Base-by-base conservation (phyloP, 1,140 invertebrate species). In the Zophobas morio region DNA sequence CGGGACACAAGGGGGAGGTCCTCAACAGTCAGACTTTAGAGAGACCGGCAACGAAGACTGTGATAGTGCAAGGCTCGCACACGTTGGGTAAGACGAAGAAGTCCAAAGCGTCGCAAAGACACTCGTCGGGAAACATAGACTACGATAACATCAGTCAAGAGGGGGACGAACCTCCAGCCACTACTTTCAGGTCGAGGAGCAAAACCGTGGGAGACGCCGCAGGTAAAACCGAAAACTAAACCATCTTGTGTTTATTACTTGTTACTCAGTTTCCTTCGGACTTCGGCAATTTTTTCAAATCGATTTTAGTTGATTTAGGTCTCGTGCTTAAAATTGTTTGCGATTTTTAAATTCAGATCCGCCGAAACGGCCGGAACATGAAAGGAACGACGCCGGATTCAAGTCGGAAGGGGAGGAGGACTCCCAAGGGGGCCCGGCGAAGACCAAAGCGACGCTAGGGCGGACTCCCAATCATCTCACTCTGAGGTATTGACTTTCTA, bases 401-500 rank as follows among this genome's bases (percentile, higher is more conserved):
- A 96, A 95, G 87, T 95, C 94, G 5, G 95, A 96, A 87, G 95
- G 94, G 74, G 94, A 96, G 87, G 95, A 96, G 83, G 94, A 96
- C 84, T 92, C 92, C 49, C 90, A 92, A 42, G 88, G 91, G 84
- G 87, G 89, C 85, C 88, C 88, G 87, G 88, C 88, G 81, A 94
- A 94, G 90, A 90, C 91, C 86, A 90, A 90, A 85, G 88, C 87
- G 75, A 92, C 91, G 85, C 89, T 96, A 85, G 95, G 95, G 80
- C 90, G 93, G 84, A 97, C 95, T 83, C 95, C 95, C 82, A 97
- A 96, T 90, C 95, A 97, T 89, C 91, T 96, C 87, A 97, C 94
- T 82, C 89, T 97, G 85, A 95, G 91, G 91, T 92, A 88, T 56
- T 76, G 8, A 71, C 20, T 20, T 20, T 20, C 20, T 72, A 32